Conservation (phyloP, 2,113 vertebrate genomes). For the Anser cygnoides region DNA sequence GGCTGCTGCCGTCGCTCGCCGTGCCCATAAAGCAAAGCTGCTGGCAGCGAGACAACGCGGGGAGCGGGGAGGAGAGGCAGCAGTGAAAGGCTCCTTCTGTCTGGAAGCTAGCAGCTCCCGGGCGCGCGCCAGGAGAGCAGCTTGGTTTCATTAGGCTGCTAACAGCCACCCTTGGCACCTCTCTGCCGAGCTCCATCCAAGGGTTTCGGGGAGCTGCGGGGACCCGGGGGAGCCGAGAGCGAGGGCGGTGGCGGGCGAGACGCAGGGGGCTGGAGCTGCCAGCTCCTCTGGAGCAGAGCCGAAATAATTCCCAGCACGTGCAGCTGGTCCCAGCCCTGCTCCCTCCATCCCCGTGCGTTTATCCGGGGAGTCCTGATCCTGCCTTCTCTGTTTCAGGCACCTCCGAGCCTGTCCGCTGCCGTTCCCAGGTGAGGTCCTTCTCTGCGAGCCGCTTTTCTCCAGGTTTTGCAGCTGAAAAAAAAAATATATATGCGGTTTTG, state of each 20-base stretch:
- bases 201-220: background rate
- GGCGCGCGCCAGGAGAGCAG: background rate
- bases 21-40: background rate
- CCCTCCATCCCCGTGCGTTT: background rate
- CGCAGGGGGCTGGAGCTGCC: background rate
- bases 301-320: too few relatives aligned
- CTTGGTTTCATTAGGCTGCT: background rate
- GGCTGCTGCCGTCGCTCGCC: background rate
- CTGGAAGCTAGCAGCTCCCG: background rate
- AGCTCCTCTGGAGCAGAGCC: too few relatives aligned
- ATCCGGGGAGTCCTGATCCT: background rate
- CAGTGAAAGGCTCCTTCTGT: background rate
- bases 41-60: background rate
- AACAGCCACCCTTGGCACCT: background rate
- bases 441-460: background rate
- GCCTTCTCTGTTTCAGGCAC: slow-evolving; percentile 67
- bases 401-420: background rate
- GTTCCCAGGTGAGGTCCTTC: slow-evolving; percentile 73
- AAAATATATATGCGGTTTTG: background rate
- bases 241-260: too few relatives aligned
- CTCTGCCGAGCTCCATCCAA: background rate
- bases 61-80: background rate
- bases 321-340: background rate
- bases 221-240: background rate
- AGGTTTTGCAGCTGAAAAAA: background rate